A percentile compares a stretch with the other conserved stretches of the same genome.
These are phyloP conservation scores for Glomeris marginata DNA, from an alignment of 2,888 invertebrate genomes.

Conservation along the genomic window DNA sequence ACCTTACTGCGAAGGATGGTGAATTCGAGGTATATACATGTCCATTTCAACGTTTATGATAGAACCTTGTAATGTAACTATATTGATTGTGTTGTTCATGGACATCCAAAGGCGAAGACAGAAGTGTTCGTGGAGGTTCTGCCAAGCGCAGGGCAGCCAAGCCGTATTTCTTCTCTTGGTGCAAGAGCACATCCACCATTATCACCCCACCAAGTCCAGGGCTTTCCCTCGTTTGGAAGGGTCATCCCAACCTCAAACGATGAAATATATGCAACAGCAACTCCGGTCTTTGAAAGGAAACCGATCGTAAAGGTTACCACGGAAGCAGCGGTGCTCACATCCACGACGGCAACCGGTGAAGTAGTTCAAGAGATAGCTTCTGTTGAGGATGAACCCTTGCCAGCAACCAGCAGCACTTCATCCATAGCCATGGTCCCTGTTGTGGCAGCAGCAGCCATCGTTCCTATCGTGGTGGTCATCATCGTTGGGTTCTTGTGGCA, in stretches of 20 bases:
- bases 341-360: too few species aligned
- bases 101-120: constrained; percentile 7
- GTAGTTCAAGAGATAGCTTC: neutral
- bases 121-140: constrained; percentile 12
- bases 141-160: neutral
- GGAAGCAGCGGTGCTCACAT: too few species aligned
- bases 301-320: too few species aligned
- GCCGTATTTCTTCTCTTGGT: constrained; percentile 1
- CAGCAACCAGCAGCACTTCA: too few species aligned
- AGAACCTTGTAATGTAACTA: neutral
- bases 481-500: too few species aligned
- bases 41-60: neutral
- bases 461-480: too few species aligned
- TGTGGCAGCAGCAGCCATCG: too few species aligned
- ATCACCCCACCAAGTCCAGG: neutral
- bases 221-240: neutral
- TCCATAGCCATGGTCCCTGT: too few species aligned
- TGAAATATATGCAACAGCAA: too few species aligned
- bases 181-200: neutral
- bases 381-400: neutral
- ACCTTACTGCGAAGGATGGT: constrained; percentile 52
- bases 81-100: neutral
- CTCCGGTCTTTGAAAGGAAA: too few species aligned
- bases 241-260: too few species aligned
- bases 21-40: constrained; percentile 27